A percentile compares a stretch with the other conserved stretches of the same genome.
Conservation (phyloP, 2,113 vertebrate genomes). For the Phalacrocorax brasilianus region DNA sequence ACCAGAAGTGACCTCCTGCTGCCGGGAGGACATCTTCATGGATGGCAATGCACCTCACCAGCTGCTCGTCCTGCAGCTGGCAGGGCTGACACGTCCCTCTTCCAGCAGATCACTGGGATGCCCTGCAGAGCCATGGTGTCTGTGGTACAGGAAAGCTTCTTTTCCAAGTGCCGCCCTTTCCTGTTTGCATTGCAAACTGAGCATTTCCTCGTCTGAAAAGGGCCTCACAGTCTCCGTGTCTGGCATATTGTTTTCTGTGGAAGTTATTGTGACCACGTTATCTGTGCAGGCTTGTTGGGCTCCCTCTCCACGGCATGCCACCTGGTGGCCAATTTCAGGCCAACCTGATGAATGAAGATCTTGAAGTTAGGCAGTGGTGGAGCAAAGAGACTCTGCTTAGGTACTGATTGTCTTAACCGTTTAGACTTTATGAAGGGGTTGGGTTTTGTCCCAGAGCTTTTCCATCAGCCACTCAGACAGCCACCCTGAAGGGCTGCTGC, state of each 20-base stretch:
- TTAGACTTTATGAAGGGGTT: background rate
- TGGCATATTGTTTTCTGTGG: constrained; percentile 1
- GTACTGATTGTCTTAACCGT: background rate
- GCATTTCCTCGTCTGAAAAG: constrained; percentile 29
- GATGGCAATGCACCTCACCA: background rate
- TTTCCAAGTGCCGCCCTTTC: constrained; percentile 37
- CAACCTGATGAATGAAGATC: background rate
- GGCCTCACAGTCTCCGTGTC: background rate
- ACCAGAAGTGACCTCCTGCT: background rate
- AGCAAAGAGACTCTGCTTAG: background rate
- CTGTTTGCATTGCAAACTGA: constrained; percentile 39
- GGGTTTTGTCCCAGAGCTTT: background rate
- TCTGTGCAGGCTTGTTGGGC: background rate
- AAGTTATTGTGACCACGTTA: background rate
- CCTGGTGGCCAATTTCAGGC: background rate
- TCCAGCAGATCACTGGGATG: background rate
- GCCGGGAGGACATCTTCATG: background rate
- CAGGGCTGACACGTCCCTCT: background rate
- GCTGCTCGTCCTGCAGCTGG: background rate
- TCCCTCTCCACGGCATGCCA: background rate
- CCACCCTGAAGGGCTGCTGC: background rate
- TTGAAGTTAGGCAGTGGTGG: background rate
- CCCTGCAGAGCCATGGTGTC: background rate
- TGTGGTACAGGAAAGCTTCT: constrained; percentile 25
- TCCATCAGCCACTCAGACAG: background rate